Evolutionary conservation across 1,140 invertebrate species (phyloP), one percentile per base, ranked within the genome.

Genomic region (Liolophura sinensis): DNA sequence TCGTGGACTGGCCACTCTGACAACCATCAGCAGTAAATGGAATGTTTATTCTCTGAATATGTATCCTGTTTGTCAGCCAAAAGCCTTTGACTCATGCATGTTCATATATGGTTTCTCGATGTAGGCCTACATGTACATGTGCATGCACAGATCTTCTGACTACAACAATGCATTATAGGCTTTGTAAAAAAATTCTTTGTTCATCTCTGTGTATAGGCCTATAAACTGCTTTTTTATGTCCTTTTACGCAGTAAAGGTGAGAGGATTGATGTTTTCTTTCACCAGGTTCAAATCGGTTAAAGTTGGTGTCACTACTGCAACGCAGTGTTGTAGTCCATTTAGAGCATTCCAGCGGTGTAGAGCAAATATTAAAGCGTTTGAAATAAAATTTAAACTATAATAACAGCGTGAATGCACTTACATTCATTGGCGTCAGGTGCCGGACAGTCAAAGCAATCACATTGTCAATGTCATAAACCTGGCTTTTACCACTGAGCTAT

Each of bases 61-160:
- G 31, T 40, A 40, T 40, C 31, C 55, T 54, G 16, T 54, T 64
- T 48, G 0, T 25, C 54, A 46, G 40, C 51, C 20, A 15, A 27
- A 52, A 0, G 14, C 47, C 27, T 20, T 25, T n/a, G 18, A 25
- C 25, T 31, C 31, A 18, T 20, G 59, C 54, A 58, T 54, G 40
- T 58, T 22, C 52, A 40, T 14, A 64, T 57, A 18, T n/a, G 47
- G 22, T 52, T 16, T 60, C 11, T 20, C 24, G 12, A 48, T 70
- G n/a, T n/a, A 15, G 46, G 59, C 14, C 31, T 50, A 15, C 27
- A 54, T 12, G 18, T 40, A 47, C 18, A 69, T 12, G 16, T 27
- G 20, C 12, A 18, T 18, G 7, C 0, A 22, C 16, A 1, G 15
- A 48, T 65, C 18, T 27, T 55, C 27, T 24, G 24, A 18, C 4